Base-by-base conservation (phyloP, 2,888 invertebrate genomes). In the Pandemis heparana region DNA sequence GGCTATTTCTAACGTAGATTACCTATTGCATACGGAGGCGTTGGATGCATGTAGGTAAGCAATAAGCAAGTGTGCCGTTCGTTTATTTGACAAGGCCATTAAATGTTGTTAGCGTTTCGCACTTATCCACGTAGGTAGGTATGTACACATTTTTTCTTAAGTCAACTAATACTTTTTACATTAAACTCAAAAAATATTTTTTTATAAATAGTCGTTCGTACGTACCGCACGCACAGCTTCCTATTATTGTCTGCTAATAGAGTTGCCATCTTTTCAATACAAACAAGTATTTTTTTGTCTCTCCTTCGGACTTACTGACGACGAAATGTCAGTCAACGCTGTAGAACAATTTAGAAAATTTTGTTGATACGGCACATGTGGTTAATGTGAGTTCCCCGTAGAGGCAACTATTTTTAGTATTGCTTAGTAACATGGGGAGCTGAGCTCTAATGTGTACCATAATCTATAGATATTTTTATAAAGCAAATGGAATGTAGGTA, bases 401-500 rank as follows among this genome's bases (percentile, higher is more conserved):
- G 83, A 60, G 78, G 77, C 75, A 81, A 80, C 79, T 80, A 82
- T 83, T 83, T 85, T 81, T 80, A 83, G 79, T 75, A 71, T 80
- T 78, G 78, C 80, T 79, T 71, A 72, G 74, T 71, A 56, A 61
- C 23, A 51, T 32, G 70, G 64, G 71, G 71, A 63, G 63, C 9
- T 71, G 67, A 63, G 59, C 12, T 71, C 18, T 48, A 56, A 63
- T 46, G 43, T 38, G 14, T 38, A 59, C 38, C 48, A 56, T 16
- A 16, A 39, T 64, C 51, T 71, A 61, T 16, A 60, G 38, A 6
- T 23, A 51, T 48, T 68, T 60, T 39, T 41, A 41, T n/a, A 12
- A 64, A 16, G 6, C 39, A 43, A 64, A 32, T 48, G n/a, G n/a
- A 65, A 51, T 23, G 39, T 61, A 53, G 38, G 14, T 43, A 12